Percentiles rank a stretch among this genome's conserved stretches.
These are phyloP conservation scores for Drosophila asahinai DNA, from an alignment of 1,140 invertebrate genomes.

Conservation along the genomic window DNA sequence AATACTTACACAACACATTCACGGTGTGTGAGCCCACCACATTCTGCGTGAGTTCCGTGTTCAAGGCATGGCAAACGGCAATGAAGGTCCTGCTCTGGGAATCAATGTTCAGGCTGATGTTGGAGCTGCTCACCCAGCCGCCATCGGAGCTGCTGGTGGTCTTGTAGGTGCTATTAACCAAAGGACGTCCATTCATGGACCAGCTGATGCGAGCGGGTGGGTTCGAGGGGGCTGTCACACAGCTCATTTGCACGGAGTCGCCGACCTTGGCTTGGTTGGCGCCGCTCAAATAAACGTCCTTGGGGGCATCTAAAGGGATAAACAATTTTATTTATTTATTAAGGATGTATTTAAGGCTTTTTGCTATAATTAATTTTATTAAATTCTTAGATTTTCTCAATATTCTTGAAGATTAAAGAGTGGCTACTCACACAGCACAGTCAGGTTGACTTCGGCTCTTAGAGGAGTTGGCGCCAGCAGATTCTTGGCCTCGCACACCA, in stretches of 20 bases:
- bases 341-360: neutral
- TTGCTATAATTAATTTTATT: too few species aligned
- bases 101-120: conserved; percentile 92
- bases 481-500: conserved; percentile 96
- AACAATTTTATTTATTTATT: neutral
- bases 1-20: conserved; percentile 92
- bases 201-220: conserved; percentile 96
- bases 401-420: neutral
- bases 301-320: conserved; percentile 91
- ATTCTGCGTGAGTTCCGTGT: conserved; percentile 93
- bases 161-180: conserved; percentile 88
- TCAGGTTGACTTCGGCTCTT: conserved; percentile 93
- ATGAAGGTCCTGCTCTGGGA: conserved; percentile 91
- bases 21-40: conserved; percentile 95
- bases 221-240: conserved; percentile 95
- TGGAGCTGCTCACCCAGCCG: conserved; percentile 95
- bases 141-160: conserved; percentile 89
- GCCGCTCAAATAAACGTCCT: conserved; percentile 93
- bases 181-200: conserved; percentile 91
- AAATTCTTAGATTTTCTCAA: neutral
- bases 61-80: conserved; percentile 94
- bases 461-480: conserved; percentile 93
- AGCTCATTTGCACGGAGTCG: conserved; percentile 93
- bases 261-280: conserved; percentile 93
- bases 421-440: conserved; percentile 94